Conservation (phyloP, 2,797 vertebrate species). For the Amphiprion clarkii region DNA sequence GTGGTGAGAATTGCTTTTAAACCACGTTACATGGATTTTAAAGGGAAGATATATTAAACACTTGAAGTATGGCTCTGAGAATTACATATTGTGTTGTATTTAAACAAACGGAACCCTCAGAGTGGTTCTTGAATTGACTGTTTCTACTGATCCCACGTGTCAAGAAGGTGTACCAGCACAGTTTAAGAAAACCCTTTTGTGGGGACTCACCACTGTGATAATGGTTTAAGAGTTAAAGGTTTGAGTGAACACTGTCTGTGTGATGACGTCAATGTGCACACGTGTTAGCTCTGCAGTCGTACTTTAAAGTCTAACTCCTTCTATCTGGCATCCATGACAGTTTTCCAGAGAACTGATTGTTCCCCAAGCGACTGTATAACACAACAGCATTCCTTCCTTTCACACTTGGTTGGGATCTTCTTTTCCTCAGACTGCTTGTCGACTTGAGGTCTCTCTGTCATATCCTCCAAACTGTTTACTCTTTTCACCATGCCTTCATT, state of each 20-base stretch:
- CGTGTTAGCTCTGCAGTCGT: conserved; percentile 48
- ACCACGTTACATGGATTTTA: neutral
- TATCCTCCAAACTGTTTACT: conserved; percentile 20
- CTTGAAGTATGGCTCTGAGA: neutral
- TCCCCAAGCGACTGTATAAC: conserved; percentile 80
- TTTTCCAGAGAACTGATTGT: conserved; percentile 82
- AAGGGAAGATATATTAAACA: neutral
- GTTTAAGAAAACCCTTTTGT: conserved; percentile 20
- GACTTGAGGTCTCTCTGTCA: conserved; percentile 41
- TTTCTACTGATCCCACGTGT: conserved; percentile 3
- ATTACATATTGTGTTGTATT: neutral
- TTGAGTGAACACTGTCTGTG: conserved; percentile 24
- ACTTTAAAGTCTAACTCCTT: conserved; percentile 43
- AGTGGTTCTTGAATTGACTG: conserved; percentile 7
- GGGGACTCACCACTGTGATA: conserved; percentile 6
- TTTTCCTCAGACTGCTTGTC: conserved; percentile 44
- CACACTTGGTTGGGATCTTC: conserved; percentile 54
- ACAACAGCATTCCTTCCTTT: conserved; percentile 84
- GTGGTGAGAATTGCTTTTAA: conserved; percentile 32
- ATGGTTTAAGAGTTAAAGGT: conserved; percentile 16
- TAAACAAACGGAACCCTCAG: neutral
- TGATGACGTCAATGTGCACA: conserved; percentile 54
- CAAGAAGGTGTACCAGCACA: conserved; percentile 40
- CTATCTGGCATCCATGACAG: conserved; percentile 70
- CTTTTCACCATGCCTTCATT: conserved; percentile 7